These are phyloP conservation scores for Ormyrus nitidulus DNA, from an alignment of 2,888 invertebrate species.

Conservation along the genomic window DNA sequence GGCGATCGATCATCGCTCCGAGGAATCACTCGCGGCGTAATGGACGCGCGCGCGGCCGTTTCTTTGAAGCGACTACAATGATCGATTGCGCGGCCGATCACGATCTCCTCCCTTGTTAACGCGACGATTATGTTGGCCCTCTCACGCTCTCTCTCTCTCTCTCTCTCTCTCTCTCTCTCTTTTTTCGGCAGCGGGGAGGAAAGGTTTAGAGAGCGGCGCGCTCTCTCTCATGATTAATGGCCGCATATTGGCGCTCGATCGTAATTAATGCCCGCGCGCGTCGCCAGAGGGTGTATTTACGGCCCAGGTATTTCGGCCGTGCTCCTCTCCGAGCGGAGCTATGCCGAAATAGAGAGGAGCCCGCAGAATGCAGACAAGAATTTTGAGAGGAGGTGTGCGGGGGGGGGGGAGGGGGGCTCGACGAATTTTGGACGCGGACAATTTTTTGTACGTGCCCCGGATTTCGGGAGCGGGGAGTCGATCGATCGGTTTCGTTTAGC, in stretches of 20 bases:
- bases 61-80: neutral
- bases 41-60: neutral
- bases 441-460: too few relatives aligned
- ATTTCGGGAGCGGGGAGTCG: too few relatives aligned
- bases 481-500: too few relatives aligned
- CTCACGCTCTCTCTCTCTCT: neutral
- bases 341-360: neutral
- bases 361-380: conserved; percentile 11
- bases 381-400: neutral
- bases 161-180: too few relatives aligned
- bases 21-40: conserved; percentile 3
- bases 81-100: neutral
- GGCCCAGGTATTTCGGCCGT: neutral
- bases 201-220: neutral
- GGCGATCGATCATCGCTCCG: neutral
- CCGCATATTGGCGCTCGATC: conserved; percentile 16
- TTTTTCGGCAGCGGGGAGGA: neutral
- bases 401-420: too few relatives aligned
- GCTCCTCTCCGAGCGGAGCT: neutral
- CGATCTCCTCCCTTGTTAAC: neutral
- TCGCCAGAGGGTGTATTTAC: conserved; percentile 8
- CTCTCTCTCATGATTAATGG: conserved; percentile 24
- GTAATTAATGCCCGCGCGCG: neutral
- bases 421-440: too few relatives aligned
- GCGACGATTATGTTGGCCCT: neutral